Evolutionary conservation across 2,797 vertebrate species (phyloP), one percentile per base, ranked within the genome.

Genomic region (Odontamblyopus rebecca): DNA sequence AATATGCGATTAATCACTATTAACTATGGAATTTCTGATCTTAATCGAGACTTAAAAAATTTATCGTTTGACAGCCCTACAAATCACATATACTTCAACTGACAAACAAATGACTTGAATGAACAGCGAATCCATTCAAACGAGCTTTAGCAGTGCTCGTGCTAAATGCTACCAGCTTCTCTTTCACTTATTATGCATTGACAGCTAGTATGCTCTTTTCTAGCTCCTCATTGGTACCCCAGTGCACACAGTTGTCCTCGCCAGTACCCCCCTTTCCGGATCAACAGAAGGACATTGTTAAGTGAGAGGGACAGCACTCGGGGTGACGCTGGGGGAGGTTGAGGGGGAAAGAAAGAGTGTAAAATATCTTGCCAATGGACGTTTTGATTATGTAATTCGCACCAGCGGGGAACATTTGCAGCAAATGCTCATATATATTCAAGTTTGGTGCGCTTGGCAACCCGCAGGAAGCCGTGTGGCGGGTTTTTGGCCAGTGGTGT

Each of bases 251-350:
- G 65, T n/a, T 6, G 12, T 12, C 60, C 64, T 51, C 57, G 38
- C 66, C 67, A 62, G 64, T 62, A 23, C 48, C 69, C 44, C 67
- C 72, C 44, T 44, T 29, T 18, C 32, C 70, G 79, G 62, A 85
- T 86, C 81, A 83, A 86, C 84, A 88, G 80, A 89, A 86, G 76
- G 82, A 84, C 81, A 74, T 85, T 87, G 75, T 83, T 74, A 69
- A 65, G 65, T 77, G 73, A 60, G 64, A 65, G 54, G 54, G 76
- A 59, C 73, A 66, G 53, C 44, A 67, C 73, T 64, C 60, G 76
- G 76, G 74, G 66, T 81, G 78, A 85, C 54, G 76, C 61, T 75
- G 13, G 62, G 67, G 63, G 71, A 67, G 29, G 74, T 68, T 54
- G 29, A 68, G 67, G 50, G 67, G 69, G 66, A 68, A 13, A 26